Base-by-base conservation (phyloP, 2,888 invertebrate species). In the Zhuqinia jingwanae region DNA sequence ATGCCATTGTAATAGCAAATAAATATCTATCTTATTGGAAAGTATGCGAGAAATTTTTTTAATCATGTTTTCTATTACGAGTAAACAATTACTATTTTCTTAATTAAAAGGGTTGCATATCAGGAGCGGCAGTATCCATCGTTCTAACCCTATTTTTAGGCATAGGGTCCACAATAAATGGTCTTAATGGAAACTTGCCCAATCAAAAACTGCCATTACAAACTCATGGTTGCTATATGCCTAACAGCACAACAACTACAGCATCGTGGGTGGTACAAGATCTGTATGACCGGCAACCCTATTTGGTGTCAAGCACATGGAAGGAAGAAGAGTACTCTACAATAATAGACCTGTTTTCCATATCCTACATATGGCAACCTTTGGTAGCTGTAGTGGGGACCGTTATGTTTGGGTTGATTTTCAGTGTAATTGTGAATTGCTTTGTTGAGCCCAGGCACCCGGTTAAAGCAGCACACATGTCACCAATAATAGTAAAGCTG, bases 321-420 rank as follows among this genome's bases (percentile, higher is more conserved):
- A 76, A 56, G 17, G 42, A 88, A 13, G 56, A 82, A 17, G 73
- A 82, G 20, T 58, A 53, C n/a, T 83, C 85, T 30, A 79, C 60
- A 2, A 8, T 85, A 0, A 65, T 75, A 47, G 75, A 88, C 65
- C 36, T 88, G 11, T 68, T 88, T 25, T 82, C 82, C 2, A 65
- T 88, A 36, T 88, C 88, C 22, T 88, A 88, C 53, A 75, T 88
- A 25, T 88, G 85, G 85, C 85, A 82, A 15, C 85, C 88, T 2
- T 58, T 73, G 30, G 78, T 88, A 6, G 82, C 88, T 10, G 82
- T 88, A 42, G 53, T 85, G 0, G 75, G 63, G 36, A 85, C 88
- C 1, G 42, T 88, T 65, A 50, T 79, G n/a, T 85, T 82, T 68
- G 88, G 85, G 1, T 47, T 86, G 25, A 10, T 88, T 20, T 85